Conservation (phyloP, 2,113 vertebrate species). For the Hippocampus comes region DNA sequence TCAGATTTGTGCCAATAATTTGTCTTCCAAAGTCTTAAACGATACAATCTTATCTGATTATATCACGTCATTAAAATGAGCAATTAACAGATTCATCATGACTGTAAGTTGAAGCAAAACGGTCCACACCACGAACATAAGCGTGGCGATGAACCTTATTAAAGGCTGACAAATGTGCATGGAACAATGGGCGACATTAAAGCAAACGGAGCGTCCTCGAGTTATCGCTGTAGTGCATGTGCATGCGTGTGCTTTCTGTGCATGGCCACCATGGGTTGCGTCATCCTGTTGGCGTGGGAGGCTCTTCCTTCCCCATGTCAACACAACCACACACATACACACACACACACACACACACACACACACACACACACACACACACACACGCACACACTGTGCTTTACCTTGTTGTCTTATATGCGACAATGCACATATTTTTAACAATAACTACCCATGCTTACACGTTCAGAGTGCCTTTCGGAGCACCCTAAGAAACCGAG, state of each 20-base stretch:
- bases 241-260: conserved; percentile 32
- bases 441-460: too few relatives aligned
- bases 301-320: conserved; percentile 75
- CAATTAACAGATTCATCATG: neutral
- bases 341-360: conserved; percentile 15
- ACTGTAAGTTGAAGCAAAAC: neutral
- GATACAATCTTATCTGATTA: neutral
- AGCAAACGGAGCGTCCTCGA: neutral
- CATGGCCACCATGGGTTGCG: conserved; percentile 70
- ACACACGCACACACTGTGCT: neutral
- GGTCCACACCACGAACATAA: neutral
- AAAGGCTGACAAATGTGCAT: neutral
- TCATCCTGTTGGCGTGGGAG: conserved; percentile 79
- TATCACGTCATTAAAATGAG: neutral
- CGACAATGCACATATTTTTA: neutral
- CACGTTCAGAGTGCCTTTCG: too few relatives aligned
- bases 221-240: neutral
- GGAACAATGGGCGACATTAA: neutral
- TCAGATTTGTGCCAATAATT: too few relatives aligned
- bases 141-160: neutral
- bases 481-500: too few relatives aligned
- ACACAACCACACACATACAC: conserved; percentile 37
- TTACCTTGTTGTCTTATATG: neutral
- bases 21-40: too few relatives aligned
- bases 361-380: neutral